These are phyloP conservation scores for Momotus momota DNA, from an alignment of 2,797 vertebrate genomes.

Conservation along the genomic window DNA sequence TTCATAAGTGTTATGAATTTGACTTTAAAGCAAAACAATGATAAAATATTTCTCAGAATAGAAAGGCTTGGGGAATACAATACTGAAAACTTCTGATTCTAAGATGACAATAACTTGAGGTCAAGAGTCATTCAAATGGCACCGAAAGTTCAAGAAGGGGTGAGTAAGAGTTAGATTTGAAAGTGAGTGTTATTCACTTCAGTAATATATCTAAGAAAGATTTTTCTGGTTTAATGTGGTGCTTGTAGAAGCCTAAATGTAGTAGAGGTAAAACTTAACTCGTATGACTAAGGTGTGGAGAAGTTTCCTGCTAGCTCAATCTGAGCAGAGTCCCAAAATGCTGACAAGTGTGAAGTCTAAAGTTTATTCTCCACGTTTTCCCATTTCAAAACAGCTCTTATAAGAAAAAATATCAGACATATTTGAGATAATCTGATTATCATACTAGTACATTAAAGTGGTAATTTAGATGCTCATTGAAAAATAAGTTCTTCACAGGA, in stretches of 20 bases:
- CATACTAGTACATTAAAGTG: background rate
- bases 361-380: background rate
- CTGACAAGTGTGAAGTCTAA: background rate
- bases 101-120: background rate
- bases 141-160: background rate
- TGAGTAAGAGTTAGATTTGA: background rate
- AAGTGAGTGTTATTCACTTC: background rate
- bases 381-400: background rate
- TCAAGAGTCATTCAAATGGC: background rate
- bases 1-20: background rate
- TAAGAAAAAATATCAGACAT: background rate
- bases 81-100: background rate
- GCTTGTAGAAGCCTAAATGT: background rate
- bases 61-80: background rate
- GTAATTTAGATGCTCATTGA: background rate
- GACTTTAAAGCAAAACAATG: background rate
- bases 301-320: background rate
- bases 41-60: background rate
- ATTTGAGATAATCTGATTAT: background rate
- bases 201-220: background rate
- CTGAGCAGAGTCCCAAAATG: background rate
- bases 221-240: background rate
- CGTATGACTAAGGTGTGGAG: fast-evolving
- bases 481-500: background rate
- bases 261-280: background rate